Evolutionary conservation across 1,140 invertebrate genomes (phyloP).

Genomic region (Calliphora vicina): DNA sequence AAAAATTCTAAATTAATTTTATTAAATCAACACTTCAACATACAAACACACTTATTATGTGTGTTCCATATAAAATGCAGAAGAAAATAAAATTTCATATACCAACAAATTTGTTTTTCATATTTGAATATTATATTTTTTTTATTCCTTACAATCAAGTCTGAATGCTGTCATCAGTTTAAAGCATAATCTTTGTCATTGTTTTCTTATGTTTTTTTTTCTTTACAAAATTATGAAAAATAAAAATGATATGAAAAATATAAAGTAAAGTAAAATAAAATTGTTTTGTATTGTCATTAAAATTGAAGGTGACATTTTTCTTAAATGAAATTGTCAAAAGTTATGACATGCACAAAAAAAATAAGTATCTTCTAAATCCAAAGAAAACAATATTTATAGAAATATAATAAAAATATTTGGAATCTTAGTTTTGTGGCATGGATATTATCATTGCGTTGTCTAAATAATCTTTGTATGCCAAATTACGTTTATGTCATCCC

Average conservation of each 20-base stretch:
- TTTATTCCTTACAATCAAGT: neutral
- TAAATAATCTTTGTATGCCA: neutral
- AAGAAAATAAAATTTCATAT: neutral
- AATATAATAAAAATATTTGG: constrained; percentile 1
- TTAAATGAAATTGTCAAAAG: constrained; percentile 26
- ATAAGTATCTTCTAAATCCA: neutral
- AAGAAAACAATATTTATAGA: neutral
- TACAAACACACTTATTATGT: neutral
- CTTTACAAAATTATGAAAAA: too few species aligned
- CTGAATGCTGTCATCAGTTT: neutral
- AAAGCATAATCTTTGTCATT: neutral
- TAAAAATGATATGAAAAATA: neutral
- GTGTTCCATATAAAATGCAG: too few species aligned
- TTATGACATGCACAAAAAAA: neutral
- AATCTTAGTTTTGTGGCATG: neutral
- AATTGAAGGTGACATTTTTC: constrained; percentile 22
- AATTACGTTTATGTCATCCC: neutral
- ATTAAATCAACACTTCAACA: neutral
- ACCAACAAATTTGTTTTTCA: neutral
- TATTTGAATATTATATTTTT: neutral
- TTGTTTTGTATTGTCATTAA: constrained; percentile 23
- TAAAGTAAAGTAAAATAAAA: neutral
- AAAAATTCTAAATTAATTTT: neutral
- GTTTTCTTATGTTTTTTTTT: too few species aligned
- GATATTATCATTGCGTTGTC: neutral